Evolutionary conservation across 2,113 vertebrate genomes (phyloP).

Genomic region (Forbesichthys agassizii): DNA sequence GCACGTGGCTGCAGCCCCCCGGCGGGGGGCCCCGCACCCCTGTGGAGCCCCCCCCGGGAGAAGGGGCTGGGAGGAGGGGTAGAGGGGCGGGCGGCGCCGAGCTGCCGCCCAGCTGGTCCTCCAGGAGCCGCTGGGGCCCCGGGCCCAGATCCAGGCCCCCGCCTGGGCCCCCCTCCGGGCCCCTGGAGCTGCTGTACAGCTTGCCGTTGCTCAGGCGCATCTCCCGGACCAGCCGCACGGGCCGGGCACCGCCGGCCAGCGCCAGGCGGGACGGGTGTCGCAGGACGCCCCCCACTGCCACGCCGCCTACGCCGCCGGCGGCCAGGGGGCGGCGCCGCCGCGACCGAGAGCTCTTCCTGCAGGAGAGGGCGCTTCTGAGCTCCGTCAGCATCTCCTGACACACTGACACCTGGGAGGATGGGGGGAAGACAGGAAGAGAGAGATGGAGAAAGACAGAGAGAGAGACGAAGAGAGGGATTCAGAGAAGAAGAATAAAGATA

Average conservation of each 20-base stretch:
- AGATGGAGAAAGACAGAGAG: neutral
- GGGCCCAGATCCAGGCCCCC: constrained; percentile 67
- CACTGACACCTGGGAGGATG: constrained; percentile 79
- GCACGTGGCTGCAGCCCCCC: constrained; percentile 69
- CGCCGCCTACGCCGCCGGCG: constrained; percentile 1
- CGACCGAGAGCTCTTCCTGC: constrained; percentile 85
- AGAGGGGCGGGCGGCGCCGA: constrained; percentile 34
- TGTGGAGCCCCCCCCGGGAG: constrained; percentile 31
- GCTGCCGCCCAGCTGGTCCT: constrained; percentile 74
- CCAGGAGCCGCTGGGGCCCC: constrained; percentile 84
- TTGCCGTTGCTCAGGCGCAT: constrained; percentile 89
- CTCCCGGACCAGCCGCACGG: constrained; percentile 82
- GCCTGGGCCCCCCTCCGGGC: constrained; percentile 18
- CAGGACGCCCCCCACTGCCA: constrained; percentile 54
- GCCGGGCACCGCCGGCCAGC: constrained; percentile 59
- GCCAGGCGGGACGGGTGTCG: constrained; percentile 67
- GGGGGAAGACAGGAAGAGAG: neutral
- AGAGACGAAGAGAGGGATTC: neutral
- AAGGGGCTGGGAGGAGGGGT: constrained; percentile 5
- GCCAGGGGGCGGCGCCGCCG: constrained; percentile 78
- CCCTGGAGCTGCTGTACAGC: constrained; percentile 76
- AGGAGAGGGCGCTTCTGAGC: constrained; percentile 86
- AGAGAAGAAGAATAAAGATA: neutral
- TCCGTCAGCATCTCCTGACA: constrained; percentile 91
- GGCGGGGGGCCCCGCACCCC: constrained; percentile 55